Conservation (phyloP, 2,888 invertebrate species). For the Caprella mutica region DNA sequence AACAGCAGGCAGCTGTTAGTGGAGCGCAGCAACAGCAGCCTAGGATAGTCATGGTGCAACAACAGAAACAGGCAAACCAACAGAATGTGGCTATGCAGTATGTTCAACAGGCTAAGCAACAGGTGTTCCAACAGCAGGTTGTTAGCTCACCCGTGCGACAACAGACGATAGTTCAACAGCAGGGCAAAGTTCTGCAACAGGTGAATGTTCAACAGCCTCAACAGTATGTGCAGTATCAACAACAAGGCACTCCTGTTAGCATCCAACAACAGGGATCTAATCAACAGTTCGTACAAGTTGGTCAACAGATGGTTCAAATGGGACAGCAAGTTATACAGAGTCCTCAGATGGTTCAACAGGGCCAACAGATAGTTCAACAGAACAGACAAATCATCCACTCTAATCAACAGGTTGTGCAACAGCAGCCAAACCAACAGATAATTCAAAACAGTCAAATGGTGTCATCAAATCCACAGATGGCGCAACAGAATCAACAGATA, state of each 20-base stretch:
- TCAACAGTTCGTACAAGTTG: constrained; percentile 10
- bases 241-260: constrained; percentile 3
- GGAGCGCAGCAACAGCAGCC: constrained; percentile 19
- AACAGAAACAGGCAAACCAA: constrained; percentile 5
- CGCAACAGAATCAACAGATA: neutral
- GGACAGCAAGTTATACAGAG: constrained; percentile 12
- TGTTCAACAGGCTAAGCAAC: constrained; percentile 13
- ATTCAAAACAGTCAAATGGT: constrained; percentile 6
- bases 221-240: neutral
- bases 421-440: neutral
- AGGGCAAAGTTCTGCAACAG: constrained; percentile 13
- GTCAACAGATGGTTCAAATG: constrained; percentile 7
- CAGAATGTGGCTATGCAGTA: constrained; percentile 4
- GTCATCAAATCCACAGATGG: neutral
- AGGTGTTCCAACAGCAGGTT: neutral
- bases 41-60: constrained; percentile 1
- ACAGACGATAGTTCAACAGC: neutral
- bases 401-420: neutral
- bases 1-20: constrained; percentile 11
- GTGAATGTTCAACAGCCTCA: constrained; percentile 13
- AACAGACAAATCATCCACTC: constrained; percentile 9
- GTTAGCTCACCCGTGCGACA: neutral
- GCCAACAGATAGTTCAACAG: neutral
- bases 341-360: constrained; percentile 6
- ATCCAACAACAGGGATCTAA: constrained; percentile 14